Conservation (phyloP, 2,888 invertebrate species). For the Philereme transversata region DNA sequence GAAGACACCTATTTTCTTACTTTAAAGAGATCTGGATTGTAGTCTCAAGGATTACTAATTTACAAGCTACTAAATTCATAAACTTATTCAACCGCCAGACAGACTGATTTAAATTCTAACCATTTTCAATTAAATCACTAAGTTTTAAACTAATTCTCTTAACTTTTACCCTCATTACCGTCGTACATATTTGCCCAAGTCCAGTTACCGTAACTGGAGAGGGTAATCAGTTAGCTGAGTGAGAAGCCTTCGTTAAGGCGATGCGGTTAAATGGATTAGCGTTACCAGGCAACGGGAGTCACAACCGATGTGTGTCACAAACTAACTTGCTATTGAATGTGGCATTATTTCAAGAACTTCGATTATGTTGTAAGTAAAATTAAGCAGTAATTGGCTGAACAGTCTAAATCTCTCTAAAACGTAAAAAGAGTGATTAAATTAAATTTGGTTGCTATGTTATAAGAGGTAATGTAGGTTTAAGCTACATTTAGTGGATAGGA, state of each 20-base stretch:
- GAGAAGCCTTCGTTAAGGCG: conserved; percentile 26
- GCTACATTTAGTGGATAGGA: no score
- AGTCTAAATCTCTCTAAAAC: no score
- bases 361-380: no score
- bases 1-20: no score
- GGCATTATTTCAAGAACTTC: no score
- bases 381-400: no score
- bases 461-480: no score
- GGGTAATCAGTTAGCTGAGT: conserved; percentile 27
- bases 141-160: conserved; percentile 21
- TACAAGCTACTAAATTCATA: conserved; percentile 3
- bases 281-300: conserved; percentile 20
- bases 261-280: conserved; percentile 25
- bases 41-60: neutral
- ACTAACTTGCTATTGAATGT: no score
- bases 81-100: conserved; percentile 8
- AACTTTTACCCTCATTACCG: conserved; percentile 32
- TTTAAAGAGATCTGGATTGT: no score
- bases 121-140: conserved; percentile 25
- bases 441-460: no score
- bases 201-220: conserved; percentile 29
- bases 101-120: conserved; percentile 25
- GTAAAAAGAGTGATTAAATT: no score
- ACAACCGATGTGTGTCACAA: conserved; percentile 7
- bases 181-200: conserved; percentile 34